phyloP scores from a whole-genome alignment of 2,797 vertebrate species.

The Setipinna tenuifilis region DNA sequence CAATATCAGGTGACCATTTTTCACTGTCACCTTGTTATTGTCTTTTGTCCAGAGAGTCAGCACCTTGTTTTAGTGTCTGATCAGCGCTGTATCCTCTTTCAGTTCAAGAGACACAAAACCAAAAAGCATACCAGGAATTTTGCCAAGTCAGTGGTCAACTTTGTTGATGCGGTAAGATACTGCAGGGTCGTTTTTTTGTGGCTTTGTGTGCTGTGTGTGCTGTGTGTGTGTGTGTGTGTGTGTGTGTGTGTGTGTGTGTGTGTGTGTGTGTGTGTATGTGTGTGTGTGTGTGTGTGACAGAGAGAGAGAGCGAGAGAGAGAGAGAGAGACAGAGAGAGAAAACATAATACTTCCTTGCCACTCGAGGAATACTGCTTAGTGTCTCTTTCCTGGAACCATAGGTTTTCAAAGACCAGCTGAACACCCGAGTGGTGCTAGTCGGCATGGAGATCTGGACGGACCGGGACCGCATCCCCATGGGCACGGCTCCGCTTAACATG shows the following conservation, averaged over 20 bases:
- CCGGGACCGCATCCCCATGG: slow-evolving; percentile 79
- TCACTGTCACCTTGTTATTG: slow-evolving; percentile 8
- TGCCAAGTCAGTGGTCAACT: slow-evolving; percentile 87
- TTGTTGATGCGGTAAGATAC: slow-evolving; percentile 85
- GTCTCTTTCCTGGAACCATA: slow-evolving; percentile 48
- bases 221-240: neutral
- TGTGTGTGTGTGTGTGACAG: neutral
- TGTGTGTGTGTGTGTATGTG: neutral
- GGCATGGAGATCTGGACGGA: slow-evolving; percentile 88
- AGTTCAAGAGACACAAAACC: slow-evolving; percentile 85
- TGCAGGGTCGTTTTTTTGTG: neutral
- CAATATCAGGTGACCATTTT: neutral
- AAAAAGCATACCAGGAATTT: slow-evolving; percentile 84
- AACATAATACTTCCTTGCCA: neutral
- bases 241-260: slow-evolving; percentile 1
- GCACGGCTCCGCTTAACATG: slow-evolving; percentile 81
- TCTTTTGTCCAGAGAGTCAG: slow-evolving; percentile 17
- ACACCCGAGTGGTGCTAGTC: slow-evolving; percentile 85
- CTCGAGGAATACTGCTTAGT: too few species aligned
- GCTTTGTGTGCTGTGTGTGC: neutral
- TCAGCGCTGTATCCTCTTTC: slow-evolving; percentile 35
- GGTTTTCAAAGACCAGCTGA: slow-evolving; percentile 89
- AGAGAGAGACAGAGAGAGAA: neutral
- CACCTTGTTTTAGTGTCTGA: slow-evolving; percentile 1
- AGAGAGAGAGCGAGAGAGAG: too few species aligned